phyloP scores from a whole-genome alignment of 1,140 invertebrate species.

The Tigriopus japonicus region DNA sequence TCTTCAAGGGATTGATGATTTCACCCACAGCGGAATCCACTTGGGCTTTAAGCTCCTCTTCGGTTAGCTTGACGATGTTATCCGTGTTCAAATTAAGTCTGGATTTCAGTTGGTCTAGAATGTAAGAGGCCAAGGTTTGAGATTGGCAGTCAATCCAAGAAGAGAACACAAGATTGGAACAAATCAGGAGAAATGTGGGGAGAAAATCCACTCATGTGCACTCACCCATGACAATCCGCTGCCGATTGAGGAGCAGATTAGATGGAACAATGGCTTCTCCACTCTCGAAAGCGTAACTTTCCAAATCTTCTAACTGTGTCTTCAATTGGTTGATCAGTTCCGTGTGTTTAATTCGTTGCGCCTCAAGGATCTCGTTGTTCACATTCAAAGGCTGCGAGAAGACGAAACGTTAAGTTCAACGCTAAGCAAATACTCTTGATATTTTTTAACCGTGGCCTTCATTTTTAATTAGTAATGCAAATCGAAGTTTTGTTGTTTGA shows the following conservation, averaged over 20 bases:
- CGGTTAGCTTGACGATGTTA: conserved; percentile 31
- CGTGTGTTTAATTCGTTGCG: conserved; percentile 48
- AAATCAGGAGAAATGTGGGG: no score
- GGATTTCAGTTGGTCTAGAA: conserved; percentile 31
- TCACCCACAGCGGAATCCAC: conserved; percentile 37
- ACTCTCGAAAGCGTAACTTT: conserved; percentile 79
- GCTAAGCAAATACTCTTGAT: no score
- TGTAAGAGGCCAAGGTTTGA: conserved; percentile 20
- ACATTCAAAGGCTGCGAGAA: no score
- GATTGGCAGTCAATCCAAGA: no score
- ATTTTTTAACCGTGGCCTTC: no score
- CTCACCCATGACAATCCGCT: conserved; percentile 58
- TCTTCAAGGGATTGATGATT: conserved; percentile 72
- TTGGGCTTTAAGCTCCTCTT: conserved; percentile 32
- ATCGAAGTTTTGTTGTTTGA: no score
- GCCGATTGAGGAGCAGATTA: conserved; percentile 60
- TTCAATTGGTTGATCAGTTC: conserved; percentile 79
- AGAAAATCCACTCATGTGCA: no score
- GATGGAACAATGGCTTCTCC: conserved; percentile 59
- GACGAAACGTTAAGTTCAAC: no score
- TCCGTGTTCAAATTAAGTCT: conserved; percentile 37
- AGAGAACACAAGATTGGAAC: no score
- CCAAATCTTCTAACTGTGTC: conserved; percentile 75
- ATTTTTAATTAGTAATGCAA: no score
- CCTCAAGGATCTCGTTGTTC: conserved; percentile 41